phyloP scores from a whole-genome alignment of 2,797 vertebrate genomes.

The Gadopsis bispinosus region DNA sequence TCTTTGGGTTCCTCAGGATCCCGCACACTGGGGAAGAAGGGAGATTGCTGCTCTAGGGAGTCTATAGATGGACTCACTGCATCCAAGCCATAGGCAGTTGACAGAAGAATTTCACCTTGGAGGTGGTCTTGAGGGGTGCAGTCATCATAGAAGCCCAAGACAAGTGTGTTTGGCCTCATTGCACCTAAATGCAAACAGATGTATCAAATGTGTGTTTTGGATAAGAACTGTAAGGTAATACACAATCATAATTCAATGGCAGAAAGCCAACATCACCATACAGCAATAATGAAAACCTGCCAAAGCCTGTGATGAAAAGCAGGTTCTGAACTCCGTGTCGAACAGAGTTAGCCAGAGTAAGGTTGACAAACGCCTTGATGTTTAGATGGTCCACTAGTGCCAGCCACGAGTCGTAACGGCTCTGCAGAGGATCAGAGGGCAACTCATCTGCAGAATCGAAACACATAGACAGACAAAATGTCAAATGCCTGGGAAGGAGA shows the following conservation, averaged over 20 bases:
- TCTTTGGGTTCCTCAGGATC: conserved; percentile 66
- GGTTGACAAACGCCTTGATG: conserved; percentile 91
- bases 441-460: conserved; percentile 79
- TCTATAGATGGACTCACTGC: conserved; percentile 34
- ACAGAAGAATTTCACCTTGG: conserved; percentile 44
- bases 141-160: conserved; percentile 90
- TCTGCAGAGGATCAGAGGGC: conserved; percentile 88
- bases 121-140: conserved; percentile 82
- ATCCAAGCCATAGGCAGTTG: conserved; percentile 54
- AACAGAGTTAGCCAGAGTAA: conserved; percentile 87
- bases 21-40: conserved; percentile 75
- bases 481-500: not conserved
- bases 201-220: not conserved
- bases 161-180: conserved; percentile 92
- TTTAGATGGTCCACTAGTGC: conserved; percentile 90
- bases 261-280: not conserved
- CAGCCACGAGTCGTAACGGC: conserved; percentile 88
- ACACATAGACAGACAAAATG: conserved; percentile 7
- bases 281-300: conserved; percentile 29
- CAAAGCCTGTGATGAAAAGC: conserved; percentile 92
- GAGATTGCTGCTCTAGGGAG: conserved; percentile 13
- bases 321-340: conserved; percentile 89
- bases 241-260: not conserved
- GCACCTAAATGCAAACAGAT: conserved; percentile 78
- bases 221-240: not conserved